These are phyloP conservation scores for Sebastes vulpes DNA, from an alignment of 2,797 vertebrate species.

Conservation along the genomic window DNA sequence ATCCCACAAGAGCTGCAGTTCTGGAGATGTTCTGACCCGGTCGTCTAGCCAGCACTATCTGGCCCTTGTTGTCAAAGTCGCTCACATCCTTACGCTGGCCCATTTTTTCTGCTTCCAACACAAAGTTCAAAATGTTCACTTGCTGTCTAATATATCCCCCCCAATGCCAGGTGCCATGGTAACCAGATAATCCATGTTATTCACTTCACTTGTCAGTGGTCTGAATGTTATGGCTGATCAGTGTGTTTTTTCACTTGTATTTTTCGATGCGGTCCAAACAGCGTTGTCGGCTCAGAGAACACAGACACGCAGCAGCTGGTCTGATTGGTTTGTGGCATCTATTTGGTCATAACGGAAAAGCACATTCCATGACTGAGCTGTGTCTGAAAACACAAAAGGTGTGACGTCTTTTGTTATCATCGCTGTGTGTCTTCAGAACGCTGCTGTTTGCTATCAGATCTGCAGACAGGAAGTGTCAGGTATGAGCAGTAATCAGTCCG, in stretches of 20 bases:
- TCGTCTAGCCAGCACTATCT: no score
- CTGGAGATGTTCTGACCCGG: no score
- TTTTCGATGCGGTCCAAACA: not conserved
- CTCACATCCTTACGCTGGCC: no score
- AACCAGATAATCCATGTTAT: no score
- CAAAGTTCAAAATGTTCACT: no score
- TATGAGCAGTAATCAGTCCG: not conserved
- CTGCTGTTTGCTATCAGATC: not conserved
- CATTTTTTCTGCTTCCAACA: no score
- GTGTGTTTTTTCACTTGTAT: not conserved
- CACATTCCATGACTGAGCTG: not conserved
- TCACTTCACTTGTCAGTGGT: no score
- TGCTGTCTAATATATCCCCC: no score
- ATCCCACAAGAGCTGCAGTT: no score
- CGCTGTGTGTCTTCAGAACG: not conserved
- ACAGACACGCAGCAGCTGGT: no score
- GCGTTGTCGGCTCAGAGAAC: not conserved
- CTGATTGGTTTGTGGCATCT: not conserved
- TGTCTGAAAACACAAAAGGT: not conserved
- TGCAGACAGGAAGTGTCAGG: not conserved
- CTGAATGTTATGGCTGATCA: no score
- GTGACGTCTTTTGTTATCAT: not conserved
- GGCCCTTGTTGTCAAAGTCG: fast-evolving
- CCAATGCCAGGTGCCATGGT: no score
- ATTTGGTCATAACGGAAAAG: not conserved